These are phyloP conservation scores for Thera britannica DNA, from an alignment of 2,888 invertebrate genomes.

Conservation along the genomic window DNA sequence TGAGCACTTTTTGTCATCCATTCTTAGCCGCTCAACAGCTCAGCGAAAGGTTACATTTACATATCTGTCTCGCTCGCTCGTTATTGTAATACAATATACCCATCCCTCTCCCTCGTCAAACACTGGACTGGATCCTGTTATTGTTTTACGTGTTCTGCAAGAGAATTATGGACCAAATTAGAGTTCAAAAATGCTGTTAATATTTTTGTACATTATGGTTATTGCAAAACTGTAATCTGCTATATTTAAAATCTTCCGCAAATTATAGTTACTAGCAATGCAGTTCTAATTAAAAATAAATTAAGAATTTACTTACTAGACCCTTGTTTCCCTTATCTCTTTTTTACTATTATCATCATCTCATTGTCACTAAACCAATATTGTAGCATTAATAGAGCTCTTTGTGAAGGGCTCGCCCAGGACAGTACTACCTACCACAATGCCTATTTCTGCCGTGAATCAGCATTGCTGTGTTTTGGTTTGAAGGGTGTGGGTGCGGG, in stretches of 20 bases:
- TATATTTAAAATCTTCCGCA: background rate
- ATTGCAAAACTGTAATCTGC: background rate
- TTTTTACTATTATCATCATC: too few relatives aligned
- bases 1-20: slow-evolving; percentile 76
- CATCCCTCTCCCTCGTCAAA: slow-evolving; percentile 52
- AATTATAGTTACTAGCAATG: too few relatives aligned
- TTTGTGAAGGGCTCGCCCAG: too few relatives aligned
- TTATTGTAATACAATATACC: slow-evolving; percentile 46
- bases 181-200: slow-evolving; percentile 48
- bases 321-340: too few relatives aligned
- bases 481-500: too few relatives aligned
- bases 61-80: slow-evolving; percentile 59
- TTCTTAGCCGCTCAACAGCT: slow-evolving; percentile 69
- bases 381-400: too few relatives aligned
- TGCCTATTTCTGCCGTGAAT: too few relatives aligned
- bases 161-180: slow-evolving; percentile 58
- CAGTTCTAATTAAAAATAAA: too few relatives aligned
- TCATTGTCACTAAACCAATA: too few relatives aligned
- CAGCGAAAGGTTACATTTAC: slow-evolving; percentile 76
- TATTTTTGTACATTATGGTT: slow-evolving; percentile 35
- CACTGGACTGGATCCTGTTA: slow-evolving; percentile 73
- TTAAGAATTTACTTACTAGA: too few relatives aligned
- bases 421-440: too few relatives aligned
- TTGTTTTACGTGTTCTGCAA: slow-evolving; percentile 76
- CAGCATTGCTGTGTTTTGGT: too few relatives aligned